Evolutionary conservation across 2,888 invertebrate species (phyloP).

Genomic region (Dasypogon diadema): DNA sequence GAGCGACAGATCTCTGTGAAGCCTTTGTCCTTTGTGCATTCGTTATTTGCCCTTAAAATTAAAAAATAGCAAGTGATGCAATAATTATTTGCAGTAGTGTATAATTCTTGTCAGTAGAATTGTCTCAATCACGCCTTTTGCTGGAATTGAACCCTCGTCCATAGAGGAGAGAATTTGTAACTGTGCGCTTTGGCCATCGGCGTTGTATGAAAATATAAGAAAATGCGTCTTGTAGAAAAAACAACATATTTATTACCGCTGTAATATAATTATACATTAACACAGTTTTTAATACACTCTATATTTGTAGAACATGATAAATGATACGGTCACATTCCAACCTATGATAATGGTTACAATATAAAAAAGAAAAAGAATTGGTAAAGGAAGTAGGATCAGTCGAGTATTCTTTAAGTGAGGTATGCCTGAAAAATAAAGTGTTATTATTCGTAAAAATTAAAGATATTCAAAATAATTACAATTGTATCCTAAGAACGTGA

Average conservation of each 20-base stretch:
- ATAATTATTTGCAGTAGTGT: too few relatives aligned
- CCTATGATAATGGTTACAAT: slow-evolving; percentile 81
- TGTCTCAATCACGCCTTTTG: too few relatives aligned
- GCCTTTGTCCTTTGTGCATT: too few relatives aligned
- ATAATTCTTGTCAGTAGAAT: too few relatives aligned
- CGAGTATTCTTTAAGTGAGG: slow-evolving; percentile 89
- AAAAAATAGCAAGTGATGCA: too few relatives aligned
- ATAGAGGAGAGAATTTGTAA: too few relatives aligned
- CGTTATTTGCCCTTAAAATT: too few relatives aligned
- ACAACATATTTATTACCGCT: not conserved
- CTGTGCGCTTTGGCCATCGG: too few relatives aligned
- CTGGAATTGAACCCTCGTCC: too few relatives aligned
- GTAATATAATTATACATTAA: not conserved
- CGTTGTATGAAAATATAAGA: too few relatives aligned
- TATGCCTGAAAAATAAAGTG: slow-evolving; percentile 75
- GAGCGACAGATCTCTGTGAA: too few relatives aligned
- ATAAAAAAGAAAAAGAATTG: slow-evolving; percentile 81
- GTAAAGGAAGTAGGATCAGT: slow-evolving; percentile 85
- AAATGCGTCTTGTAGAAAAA: not conserved
- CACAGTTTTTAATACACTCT: slow-evolving; percentile 74
- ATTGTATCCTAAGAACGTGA: slow-evolving; percentile 97
- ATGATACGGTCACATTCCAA: slow-evolving; percentile 85
- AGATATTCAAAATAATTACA: too few relatives aligned
- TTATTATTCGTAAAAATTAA: slow-evolving; percentile 48
- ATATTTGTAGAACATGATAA: slow-evolving; percentile 87